Conservation (phyloP, 2,888 invertebrate genomes). For the Ditula angustiorana region DNA sequence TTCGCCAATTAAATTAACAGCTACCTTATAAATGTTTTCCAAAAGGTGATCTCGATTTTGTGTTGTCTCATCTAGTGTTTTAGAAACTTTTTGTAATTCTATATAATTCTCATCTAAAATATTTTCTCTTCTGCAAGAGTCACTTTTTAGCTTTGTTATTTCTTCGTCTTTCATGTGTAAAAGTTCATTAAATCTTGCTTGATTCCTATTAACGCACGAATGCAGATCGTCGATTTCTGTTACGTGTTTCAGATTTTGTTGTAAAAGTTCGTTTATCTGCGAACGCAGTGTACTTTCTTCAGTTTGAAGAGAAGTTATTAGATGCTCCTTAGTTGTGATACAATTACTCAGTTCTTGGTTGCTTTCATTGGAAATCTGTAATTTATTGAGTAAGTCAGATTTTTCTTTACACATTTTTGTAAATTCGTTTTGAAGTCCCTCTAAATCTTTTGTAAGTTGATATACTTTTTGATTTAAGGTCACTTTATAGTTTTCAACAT, state of each 20-base stretch:
- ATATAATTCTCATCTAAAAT: conserved; percentile 47
- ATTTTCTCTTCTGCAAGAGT: conserved; percentile 44
- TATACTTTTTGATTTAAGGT: conserved; percentile 30
- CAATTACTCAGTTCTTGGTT: conserved; percentile 44
- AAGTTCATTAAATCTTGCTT: conserved; percentile 44
- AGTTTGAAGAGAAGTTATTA: conserved; percentile 44
- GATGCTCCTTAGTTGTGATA: conserved; percentile 42
- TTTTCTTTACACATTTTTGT: conserved; percentile 38
- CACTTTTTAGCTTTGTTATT: conserved; percentile 43
- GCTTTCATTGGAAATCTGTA: conserved; percentile 42
- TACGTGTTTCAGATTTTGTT: conserved; percentile 32
- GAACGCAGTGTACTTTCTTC: conserved; percentile 38
- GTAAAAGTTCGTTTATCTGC: conserved; percentile 29
- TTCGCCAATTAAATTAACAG: conserved; percentile 47
- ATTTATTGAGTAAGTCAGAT: conserved; percentile 41
- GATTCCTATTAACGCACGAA: conserved; percentile 43
- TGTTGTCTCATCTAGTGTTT: conserved; percentile 42
- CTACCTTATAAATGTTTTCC: conserved; percentile 51
- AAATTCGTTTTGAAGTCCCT: conserved; percentile 40
- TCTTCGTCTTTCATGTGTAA: conserved; percentile 46
- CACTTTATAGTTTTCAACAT: conserved; percentile 37
- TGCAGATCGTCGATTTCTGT: conserved; percentile 46
- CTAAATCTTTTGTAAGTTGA: conserved; percentile 40
- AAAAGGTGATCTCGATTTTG: conserved; percentile 51
- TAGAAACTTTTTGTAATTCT: conserved; percentile 43